A percentile compares a stretch with the other conserved stretches of the same genome.
These are phyloP conservation scores for Mormyrus proboscirostris DNA, from an alignment of 2,797 vertebrate species.

Conservation along the genomic window DNA sequence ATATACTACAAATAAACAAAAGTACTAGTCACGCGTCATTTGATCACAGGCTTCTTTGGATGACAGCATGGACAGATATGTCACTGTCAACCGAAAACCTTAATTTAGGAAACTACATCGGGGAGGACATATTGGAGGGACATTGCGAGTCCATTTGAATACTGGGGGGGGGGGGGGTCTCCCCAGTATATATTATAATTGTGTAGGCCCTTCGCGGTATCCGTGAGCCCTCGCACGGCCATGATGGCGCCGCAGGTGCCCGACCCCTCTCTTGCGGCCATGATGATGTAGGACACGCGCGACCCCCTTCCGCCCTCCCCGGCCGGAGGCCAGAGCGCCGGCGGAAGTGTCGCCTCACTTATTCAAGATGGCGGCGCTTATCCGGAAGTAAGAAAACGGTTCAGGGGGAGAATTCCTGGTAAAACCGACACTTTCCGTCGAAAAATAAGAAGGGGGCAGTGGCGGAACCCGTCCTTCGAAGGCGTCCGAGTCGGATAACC, in stretches of 20 bases:
- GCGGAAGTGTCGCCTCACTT: constrained; percentile 61
- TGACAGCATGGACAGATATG: not conserved
- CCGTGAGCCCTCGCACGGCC: not conserved
- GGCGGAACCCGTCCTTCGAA: not conserved
- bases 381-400: constrained; percentile 64
- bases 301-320: not conserved
- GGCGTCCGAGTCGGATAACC: not conserved
- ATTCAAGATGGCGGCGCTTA: constrained; percentile 68
- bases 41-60: not conserved
- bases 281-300: not conserved
- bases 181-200: not conserved
- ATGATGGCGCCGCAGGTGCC: not conserved
- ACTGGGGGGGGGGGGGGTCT: not conserved
- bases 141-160: not conserved
- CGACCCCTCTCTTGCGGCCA: not conserved
- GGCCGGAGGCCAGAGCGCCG: constrained; percentile 43
- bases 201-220: not conserved
- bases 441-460: constrained; percentile 26
- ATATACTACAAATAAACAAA: not conserved
- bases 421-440: constrained; percentile 30
- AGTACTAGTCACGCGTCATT: not conserved
- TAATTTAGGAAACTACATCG: not conserved
- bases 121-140: not conserved
- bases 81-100: not conserved
- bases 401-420: constrained; percentile 55